Conservation (phyloP, 2,888 invertebrate genomes). For the Spodoptera exigua region DNA sequence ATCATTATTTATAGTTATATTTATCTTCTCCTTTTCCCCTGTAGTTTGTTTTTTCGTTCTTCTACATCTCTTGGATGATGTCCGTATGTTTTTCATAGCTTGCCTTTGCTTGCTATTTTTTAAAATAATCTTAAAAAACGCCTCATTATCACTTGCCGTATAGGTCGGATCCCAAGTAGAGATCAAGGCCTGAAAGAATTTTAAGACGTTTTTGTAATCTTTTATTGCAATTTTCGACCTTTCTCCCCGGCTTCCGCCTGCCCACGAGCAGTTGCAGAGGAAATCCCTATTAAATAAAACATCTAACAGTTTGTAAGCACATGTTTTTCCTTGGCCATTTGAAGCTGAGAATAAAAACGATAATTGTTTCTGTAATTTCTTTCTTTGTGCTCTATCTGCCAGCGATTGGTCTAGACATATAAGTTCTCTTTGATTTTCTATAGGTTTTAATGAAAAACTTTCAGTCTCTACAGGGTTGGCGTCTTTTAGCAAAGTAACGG, state of each 20-base stretch:
- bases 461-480: constrained; percentile 23
- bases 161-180: constrained; percentile 2
- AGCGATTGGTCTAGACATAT: constrained; percentile 30
- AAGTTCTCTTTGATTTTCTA: constrained; percentile 31
- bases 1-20: too few relatives aligned
- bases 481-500: constrained; percentile 29
- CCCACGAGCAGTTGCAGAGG: constrained; percentile 22
- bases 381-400: constrained; percentile 28
- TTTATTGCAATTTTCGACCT: constrained; percentile 4
- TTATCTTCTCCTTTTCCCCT: too few relatives aligned
- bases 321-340: constrained; percentile 34
- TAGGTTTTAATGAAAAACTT: constrained; percentile 33
- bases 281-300: constrained; percentile 10
- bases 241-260: constrained; percentile 23
- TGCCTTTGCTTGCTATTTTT: too few relatives aligned
- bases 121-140: too few relatives aligned
- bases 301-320: too few relatives aligned
- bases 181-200: constrained; percentile 3
- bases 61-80: too few relatives aligned
- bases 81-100: too few relatives aligned
- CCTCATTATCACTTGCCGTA: too few relatives aligned
- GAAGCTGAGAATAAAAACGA: constrained; percentile 29
- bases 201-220: too few relatives aligned
- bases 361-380: constrained; percentile 21
- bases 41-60: too few relatives aligned